Base-by-base conservation (phyloP, 2,797 vertebrate species). In the Hozukius guyotensis region DNA sequence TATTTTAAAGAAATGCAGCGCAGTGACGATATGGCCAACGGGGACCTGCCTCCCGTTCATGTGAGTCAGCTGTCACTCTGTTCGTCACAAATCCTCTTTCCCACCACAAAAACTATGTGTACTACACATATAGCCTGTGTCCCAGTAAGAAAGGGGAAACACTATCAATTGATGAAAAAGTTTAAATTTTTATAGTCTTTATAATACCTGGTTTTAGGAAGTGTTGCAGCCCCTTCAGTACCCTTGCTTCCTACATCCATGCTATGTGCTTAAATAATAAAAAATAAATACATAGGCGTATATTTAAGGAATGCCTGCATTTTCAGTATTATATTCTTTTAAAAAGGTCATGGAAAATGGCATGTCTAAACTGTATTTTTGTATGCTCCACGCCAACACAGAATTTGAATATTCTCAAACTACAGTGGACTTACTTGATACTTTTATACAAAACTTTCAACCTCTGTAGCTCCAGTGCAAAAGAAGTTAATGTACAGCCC, bases 261-360 rank as follows among this genome's bases (percentile, higher is more conserved):
- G 42, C 42, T 57, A 57, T 27, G 5, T 57, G 55, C 24, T 14
- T 57, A 56, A 22, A 56, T 56, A 49, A 49, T 49, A 8, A 3
- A 3, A 46, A 46, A 18, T 49, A 49, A 0, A 18, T 49, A 0
- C 42, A 52, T 10, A 10, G 49, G 49, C 20, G 0, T 0, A n/a
- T 52, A 52, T 20, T n/a, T 52, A n/a, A n/a, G 18, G 7, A 52
- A n/a, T 8, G 20, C 9, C 49, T 52, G 2, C 20, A 52, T 52
- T 52, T 52, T 52, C 42, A 46, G 0, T 46, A 46, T 46, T 8
- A 18, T 18, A 52, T 8, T 52, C 49, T 4, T 52, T n/a, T n/a
- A n/a, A n/a, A 52, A 52, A 52, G 20, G 49, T n/a, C 20, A 52
- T n/a, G 49, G 18, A 52, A 52, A 52, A 18, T 46, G 16, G 16